Percentiles rank a stretch among this genome's conserved stretches.
Conservation (phyloP, 1,140 invertebrate species). For the Lepeophtheirus salmonis region DNA sequence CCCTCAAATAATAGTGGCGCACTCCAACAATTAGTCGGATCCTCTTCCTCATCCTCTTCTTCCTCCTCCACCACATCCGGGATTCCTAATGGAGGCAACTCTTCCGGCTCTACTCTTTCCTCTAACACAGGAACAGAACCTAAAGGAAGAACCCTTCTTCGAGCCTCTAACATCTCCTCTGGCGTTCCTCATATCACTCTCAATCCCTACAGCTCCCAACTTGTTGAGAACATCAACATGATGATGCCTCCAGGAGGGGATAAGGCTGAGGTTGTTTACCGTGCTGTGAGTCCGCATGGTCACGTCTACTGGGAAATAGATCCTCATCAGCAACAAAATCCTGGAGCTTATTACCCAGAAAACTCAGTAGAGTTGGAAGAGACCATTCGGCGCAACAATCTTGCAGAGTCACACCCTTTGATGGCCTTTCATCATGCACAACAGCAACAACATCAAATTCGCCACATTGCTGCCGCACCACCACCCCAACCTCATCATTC, state of each 20-base stretch:
- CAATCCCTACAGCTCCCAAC: slow-evolving; percentile 17
- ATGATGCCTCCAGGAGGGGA: slow-evolving; percentile 10
- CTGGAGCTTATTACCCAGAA: not conserved
- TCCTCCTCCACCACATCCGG: not conserved
- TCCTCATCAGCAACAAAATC: slow-evolving; percentile 12
- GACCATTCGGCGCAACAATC: not conserved
- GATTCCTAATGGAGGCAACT: too few species aligned
- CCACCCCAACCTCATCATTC: slow-evolving; percentile 1
- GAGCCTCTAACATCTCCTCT: not conserved
- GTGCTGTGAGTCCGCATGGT: slow-evolving; percentile 13
- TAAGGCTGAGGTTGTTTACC: slow-evolving; percentile 15
- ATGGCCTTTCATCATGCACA: not conserved
- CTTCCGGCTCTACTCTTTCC: not conserved
- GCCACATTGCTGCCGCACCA: not conserved
- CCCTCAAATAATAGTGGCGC: not conserved
- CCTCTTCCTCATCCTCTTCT: not conserved
- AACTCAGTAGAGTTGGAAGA: not conserved
- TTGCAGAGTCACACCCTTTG: not conserved
- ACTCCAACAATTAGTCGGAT: not conserved
- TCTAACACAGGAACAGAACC: not conserved
- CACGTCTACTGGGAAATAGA: slow-evolving; percentile 19
- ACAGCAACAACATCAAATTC: not conserved
- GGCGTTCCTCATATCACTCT: slow-evolving; percentile 14
- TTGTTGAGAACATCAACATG: slow-evolving; percentile 18
- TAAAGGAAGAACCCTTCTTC: not conserved